Base-by-base conservation (phyloP, 2,797 vertebrate species). In the Hoplostethus mediterraneus region DNA sequence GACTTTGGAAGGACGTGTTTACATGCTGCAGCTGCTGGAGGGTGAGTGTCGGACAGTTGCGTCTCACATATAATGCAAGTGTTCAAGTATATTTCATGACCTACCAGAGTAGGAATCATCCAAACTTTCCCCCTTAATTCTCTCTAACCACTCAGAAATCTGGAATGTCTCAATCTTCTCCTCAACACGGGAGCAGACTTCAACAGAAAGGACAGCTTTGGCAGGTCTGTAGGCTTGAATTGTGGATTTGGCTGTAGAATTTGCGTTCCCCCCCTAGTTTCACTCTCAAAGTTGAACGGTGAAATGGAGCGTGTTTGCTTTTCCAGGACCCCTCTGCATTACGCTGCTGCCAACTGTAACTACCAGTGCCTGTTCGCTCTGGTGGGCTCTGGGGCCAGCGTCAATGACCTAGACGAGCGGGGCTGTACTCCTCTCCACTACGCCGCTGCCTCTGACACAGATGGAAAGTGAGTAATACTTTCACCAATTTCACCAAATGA, bases 301-400 rank as follows among this genome's bases (percentile, higher is more conserved):
- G 44, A 73, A 60, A 77, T 76, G 45, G 86, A 59, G 51, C 52
- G 0, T 82, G 48, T 82, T 80, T 80, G 60, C 48, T 71, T 77
- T 82, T 86, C 72, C 85, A 99, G 98, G 94, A 97, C 97, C 79
- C 96, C 98, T 73, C 93, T 99, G 85, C 98, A 99, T 93, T 99
- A 99, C 25, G 97, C 98, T 86, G 98, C 98, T 83, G 98, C 97
- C 92, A 99, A 99, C 90, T 99, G 98, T 94, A 99, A 99, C 94
- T 98, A 99, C 94, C 97, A 99, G 95, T 99, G 98, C 94, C 95
- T 99, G 91, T 99, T 99, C 94, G 97, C 97, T 87, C 96, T 99
- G 94, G 98, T 99, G 94, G 97, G 97, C 70, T 98, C 98, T 60
- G 98, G 98, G 90, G 97, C 98, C 79, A 98, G 97, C 75, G 98